Conservation (phyloP, 2,113 vertebrate genomes). For the Pollimyrus isidori region DNA sequence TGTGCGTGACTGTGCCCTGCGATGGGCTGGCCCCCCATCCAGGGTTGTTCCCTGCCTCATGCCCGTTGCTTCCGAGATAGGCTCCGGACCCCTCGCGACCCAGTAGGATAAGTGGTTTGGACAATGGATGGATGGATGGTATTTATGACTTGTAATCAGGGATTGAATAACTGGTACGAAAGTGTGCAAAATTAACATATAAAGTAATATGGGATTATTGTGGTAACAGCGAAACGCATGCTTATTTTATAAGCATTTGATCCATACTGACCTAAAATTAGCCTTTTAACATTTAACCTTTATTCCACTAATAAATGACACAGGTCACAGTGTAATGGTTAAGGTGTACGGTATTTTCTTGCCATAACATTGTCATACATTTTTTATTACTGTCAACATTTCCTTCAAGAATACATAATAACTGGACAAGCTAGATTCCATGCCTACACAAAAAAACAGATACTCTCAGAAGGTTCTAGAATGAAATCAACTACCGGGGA, state of each 20-base stretch:
- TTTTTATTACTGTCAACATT: background rate
- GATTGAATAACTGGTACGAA: background rate
- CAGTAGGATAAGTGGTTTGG: no score
- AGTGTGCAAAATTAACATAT: background rate
- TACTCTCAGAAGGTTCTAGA: background rate
- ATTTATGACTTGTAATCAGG: background rate
- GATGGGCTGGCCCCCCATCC: no score
- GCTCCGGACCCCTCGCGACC: no score
- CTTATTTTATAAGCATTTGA: background rate
- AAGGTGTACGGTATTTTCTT: background rate
- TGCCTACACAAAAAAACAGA: background rate
- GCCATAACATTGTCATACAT: background rate
- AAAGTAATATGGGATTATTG: background rate
- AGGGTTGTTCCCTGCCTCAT: no score
- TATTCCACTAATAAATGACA: background rate
- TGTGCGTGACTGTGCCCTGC: no score
- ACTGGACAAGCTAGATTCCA: background rate
- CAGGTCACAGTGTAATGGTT: background rate
- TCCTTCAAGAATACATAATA: background rate
- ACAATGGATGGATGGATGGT: no score
- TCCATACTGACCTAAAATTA: background rate
- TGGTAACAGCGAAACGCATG: background rate
- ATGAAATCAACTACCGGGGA: background rate
- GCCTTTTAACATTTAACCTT: background rate
- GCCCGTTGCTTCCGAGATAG: no score